Evolutionary conservation across 2,113 vertebrate genomes (phyloP), one percentile per base, ranked within the genome.

Genomic region (Anoplopoma fimbria): DNA sequence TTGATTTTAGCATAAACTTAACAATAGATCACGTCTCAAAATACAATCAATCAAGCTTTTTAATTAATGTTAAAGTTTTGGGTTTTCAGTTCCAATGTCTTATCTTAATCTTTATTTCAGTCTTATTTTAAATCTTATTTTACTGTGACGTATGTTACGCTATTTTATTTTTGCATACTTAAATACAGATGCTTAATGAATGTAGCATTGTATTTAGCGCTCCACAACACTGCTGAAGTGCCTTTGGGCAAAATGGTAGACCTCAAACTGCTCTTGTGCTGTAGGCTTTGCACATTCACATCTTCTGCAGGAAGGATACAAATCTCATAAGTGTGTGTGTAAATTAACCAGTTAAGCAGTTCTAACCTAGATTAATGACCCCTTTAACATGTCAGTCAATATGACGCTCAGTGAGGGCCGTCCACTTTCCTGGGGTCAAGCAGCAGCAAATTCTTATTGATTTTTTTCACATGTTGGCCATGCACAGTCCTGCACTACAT

Each of bases 391-490:
- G 25, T 78, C 36, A 70, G 15, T 70, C 34, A 55, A 53, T 53
- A 68, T 74, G 25, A 68, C 15, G 1, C 4, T 21, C 3, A 49
- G 34, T 6, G 9, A 60, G 23, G 47, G 36, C 10, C 4, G 1
- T 9, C 25, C 64, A 61, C 40, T 40, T 25, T 33, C 58, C 51
- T 65, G 23, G 4, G n/a, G 17, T 40, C 67, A 19, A 9, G 13
- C 38, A 4, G 63, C 4, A 6, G 21, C n/a, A 72, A 53, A 67
- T 64, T 51, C 58, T 72, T 67, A 83, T 86, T 75, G 87, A 82
- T 85, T 77, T 51, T 25, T 14, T 58, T 73, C 74, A 67, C 55
- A 23, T 69, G 57, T 72, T 6, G 42, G 4, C 72, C 29, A 38
- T 70, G 73, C 73, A 42, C n/a, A 31, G 34, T 45, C 21, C 61